phyloP scores from a whole-genome alignment of 1,140 invertebrate genomes.

The Lycorma delicatula region DNA sequence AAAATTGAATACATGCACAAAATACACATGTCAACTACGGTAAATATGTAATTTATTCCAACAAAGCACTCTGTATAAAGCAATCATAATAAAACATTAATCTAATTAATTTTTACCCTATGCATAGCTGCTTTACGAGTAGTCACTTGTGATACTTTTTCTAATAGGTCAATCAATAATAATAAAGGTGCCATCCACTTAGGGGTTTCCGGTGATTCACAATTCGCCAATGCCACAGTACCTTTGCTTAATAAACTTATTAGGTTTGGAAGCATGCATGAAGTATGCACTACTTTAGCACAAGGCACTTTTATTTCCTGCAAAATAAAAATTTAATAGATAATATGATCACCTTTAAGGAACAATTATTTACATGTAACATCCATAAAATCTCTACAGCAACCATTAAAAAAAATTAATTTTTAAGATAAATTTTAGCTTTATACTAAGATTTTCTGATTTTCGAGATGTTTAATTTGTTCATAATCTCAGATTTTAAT shows the following conservation, averaged over 20 bases:
- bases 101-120: slow-evolving; percentile 41
- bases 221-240: slow-evolving; percentile 38
- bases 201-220: slow-evolving; percentile 43
- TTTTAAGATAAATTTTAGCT: too few species aligned
- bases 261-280: slow-evolving; percentile 46
- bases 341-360: too few species aligned
- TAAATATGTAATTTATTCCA: too few species aligned
- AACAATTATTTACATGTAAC: too few species aligned
- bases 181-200: slow-evolving; percentile 76
- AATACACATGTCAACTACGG: too few species aligned
- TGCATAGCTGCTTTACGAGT: slow-evolving; percentile 62
- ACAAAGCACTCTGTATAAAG: too few species aligned
- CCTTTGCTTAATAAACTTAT: slow-evolving; percentile 44
- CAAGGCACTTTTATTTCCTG: slow-evolving; percentile 62
- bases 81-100: too few species aligned
- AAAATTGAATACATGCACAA: too few species aligned
- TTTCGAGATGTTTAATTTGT: too few species aligned
- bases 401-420: not conserved
- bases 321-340: slow-evolving; percentile 37
- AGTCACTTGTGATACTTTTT: slow-evolving; percentile 66
- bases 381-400: too few species aligned
- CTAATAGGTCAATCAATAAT: slow-evolving; percentile 69
- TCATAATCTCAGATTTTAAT: too few species aligned
- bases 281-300: slow-evolving; percentile 47
- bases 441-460: too few species aligned